Evolutionary conservation across 1,140 invertebrate genomes (phyloP).

Genomic region (Colletes gigas): DNA sequence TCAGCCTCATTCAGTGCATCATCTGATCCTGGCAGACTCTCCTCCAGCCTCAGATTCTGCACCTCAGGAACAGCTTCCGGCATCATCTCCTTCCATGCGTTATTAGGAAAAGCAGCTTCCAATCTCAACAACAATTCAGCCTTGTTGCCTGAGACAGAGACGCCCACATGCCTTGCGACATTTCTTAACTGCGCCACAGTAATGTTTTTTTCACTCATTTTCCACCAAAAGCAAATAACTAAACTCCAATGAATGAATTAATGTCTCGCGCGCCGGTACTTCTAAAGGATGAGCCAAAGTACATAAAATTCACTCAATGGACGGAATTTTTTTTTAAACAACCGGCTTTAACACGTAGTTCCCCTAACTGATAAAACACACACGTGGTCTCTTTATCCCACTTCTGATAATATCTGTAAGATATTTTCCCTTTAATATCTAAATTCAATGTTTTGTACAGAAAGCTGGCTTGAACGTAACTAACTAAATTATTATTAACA

Average conservation of each 20-base stretch:
- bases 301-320: neutral
- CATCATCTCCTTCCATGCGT: neutral
- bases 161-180: neutral
- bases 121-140: neutral
- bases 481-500: too few relatives aligned
- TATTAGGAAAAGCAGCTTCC: neutral
- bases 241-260: neutral
- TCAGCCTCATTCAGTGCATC: neutral
- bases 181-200: neutral
- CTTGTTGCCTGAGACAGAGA: neutral
- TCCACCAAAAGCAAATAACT: neutral
- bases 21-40: neutral
- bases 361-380: neutral
- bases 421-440: too few relatives aligned
- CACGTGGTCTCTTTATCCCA: neutral
- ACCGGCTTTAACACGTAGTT: neutral
- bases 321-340: neutral
- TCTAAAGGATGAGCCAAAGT: neutral
- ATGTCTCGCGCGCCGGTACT: too few relatives aligned
- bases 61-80: neutral
- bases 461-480: too few relatives aligned
- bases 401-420: neutral
- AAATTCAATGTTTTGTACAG: too few relatives aligned
- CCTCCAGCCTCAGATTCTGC: neutral
- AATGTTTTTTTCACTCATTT: neutral